Base-by-base conservation (phyloP, 2,113 vertebrate genomes). In the Tragelaphus scriptus region DNA sequence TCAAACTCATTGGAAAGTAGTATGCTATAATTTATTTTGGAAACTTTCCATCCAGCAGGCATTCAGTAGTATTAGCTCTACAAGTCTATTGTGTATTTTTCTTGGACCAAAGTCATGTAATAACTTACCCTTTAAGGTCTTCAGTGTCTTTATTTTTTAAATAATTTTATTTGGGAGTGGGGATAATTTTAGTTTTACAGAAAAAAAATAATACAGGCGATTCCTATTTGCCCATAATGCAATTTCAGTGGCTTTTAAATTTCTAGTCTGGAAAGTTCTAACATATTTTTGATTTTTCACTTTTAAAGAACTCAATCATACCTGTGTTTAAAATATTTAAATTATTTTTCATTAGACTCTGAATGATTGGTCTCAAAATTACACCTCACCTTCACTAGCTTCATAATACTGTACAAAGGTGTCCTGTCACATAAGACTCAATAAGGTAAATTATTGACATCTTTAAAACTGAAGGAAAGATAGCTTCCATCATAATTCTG, bases 281-380 rank as follows among this genome's bases (percentile, higher is more conserved):
- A 87, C 28, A 92, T 25, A 56, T 58, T 63, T 81, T 79, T 40
- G 75, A 40, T 30, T 88, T 92, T 94, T 96, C 9, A 88, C 85
- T 93, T 95, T 95, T 65, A 55, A 97, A 96, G 85, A 82, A 63
- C 36, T 93, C 15, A 94, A 88, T 25, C 3, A 5, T 49, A 77
- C 86, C 14, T 49, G 0, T 63, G 32, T 86, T 97, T 88, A 90
- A 81, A 94, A 80, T 75, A 47, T 28, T 91, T 53, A 94, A 23
- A 36, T 84, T 63, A 19, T 91, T 97, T 91, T 80, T 32, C 32
- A 44, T 96, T 96, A 82, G 59, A 44, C 12, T 47, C 26, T 79
- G 30, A 75, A 56, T n/a, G 9, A 47, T 68, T 90, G 25, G 25
- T 84, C 71, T 96, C 55, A 94, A 65, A 87, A 90, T 68, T 40